Conservation (phyloP, 1,140 invertebrate genomes). For the Anadara kagoshimensis region DNA sequence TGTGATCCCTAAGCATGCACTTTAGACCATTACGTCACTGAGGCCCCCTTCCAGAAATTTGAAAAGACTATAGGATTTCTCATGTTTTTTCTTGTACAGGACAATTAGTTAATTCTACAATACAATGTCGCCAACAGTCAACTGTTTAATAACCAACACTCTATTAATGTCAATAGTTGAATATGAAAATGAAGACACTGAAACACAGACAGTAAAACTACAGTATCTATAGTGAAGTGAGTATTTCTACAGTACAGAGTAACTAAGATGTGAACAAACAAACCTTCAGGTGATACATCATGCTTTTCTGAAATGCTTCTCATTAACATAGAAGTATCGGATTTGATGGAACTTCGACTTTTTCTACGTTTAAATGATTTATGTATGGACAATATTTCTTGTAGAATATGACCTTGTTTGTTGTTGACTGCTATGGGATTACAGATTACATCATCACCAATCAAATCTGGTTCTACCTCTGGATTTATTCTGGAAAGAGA, state of each 20-base stretch:
- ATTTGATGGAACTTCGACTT: conserved; percentile 34
- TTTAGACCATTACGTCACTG: no score
- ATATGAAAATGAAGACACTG: no score
- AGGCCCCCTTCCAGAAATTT: no score
- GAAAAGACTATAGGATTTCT: no score
- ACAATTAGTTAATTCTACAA: no score
- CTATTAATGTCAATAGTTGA: no score
- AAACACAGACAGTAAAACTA: no score
- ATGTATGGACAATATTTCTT: conserved; percentile 36
- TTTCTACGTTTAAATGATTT: conserved; percentile 8
- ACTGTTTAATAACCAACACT: no score
- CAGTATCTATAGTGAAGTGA: no score
- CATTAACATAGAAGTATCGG: conserved; percentile 30
- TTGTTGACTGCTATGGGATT: conserved; percentile 47
- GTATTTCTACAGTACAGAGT: background rate
- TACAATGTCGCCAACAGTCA: no score
- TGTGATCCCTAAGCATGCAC: no score
- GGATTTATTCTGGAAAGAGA: conserved; percentile 43
- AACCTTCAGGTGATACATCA: conserved; percentile 37
- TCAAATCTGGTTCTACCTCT: conserved; percentile 38
- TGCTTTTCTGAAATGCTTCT: conserved; percentile 25
- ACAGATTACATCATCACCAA: conserved; percentile 41
- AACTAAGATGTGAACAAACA: background rate
- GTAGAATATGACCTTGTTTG: conserved; percentile 46
- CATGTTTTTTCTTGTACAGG: no score